These are phyloP conservation scores for Ennomos erosarius DNA, from an alignment of 2,888 invertebrate genomes.

Conservation along the genomic window DNA sequence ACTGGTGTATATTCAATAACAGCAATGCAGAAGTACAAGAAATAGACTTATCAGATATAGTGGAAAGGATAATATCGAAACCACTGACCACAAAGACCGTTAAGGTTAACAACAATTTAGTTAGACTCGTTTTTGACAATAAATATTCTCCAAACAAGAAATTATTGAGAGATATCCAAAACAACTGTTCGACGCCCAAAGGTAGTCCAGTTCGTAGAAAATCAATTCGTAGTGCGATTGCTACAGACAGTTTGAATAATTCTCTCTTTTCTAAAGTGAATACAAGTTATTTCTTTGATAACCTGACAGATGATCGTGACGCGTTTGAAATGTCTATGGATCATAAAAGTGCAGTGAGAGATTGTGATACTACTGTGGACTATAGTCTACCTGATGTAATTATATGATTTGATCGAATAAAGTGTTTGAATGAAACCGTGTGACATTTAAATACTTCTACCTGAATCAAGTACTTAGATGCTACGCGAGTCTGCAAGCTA, in stretches of 20 bases:
- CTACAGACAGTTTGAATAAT: slow-evolving; percentile 49
- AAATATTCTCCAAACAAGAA: slow-evolving; percentile 57
- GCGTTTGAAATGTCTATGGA: slow-evolving; percentile 87
- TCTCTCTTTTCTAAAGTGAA: slow-evolving; percentile 57
- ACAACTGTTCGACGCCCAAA: slow-evolving; percentile 74
- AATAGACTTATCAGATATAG: slow-evolving; percentile 68
- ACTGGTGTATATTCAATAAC: slow-evolving; percentile 56
- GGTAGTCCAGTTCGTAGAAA: slow-evolving; percentile 15
- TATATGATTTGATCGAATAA: slow-evolving; percentile 44
- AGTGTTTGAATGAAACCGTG: neutral
- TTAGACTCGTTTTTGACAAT: slow-evolving; percentile 64
- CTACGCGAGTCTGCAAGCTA: no score
- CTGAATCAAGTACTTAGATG: no score
- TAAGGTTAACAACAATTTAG: slow-evolving; percentile 65
- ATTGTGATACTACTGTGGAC: slow-evolving; percentile 64
- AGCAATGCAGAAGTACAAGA: slow-evolving; percentile 53
- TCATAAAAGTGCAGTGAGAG: slow-evolving; percentile 57
- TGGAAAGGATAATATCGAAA: slow-evolving; percentile 69
- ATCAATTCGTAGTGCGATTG: slow-evolving; percentile 10
- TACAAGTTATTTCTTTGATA: slow-evolving; percentile 84
- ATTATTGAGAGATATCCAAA: slow-evolving; percentile 51
- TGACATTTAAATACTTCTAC: no score
- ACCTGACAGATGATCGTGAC: slow-evolving; percentile 78
- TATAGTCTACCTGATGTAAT: slow-evolving; percentile 68
- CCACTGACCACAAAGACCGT: slow-evolving; percentile 60